Conservation (phyloP, 2,113 vertebrate species). For the Machaerirhynchus nigripectus region DNA sequence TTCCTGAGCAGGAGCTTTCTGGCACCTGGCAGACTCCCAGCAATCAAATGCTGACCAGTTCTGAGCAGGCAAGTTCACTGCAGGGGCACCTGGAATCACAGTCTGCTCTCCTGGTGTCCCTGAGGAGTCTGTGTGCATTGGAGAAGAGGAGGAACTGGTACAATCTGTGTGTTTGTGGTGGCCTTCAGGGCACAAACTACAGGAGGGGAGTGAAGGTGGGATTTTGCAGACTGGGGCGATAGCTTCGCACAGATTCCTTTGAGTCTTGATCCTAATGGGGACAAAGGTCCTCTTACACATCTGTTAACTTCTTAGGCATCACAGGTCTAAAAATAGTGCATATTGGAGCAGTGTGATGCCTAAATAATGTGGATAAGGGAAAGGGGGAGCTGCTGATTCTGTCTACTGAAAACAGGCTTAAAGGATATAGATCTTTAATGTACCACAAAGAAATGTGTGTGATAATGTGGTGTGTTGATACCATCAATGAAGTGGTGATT, state of each 20-base stretch:
- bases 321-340: neutral
- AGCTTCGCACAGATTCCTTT: neutral
- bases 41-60: neutral
- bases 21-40: neutral
- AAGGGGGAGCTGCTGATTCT: neutral
- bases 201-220: neutral
- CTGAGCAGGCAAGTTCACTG: neutral
- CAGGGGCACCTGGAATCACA: neutral
- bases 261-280: neutral
- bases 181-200: neutral
- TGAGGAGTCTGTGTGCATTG: neutral
- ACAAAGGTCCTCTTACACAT: neutral
- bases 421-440: neutral
- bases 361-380: neutral
- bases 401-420: neutral
- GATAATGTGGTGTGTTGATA: neutral
- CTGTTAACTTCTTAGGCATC: neutral
- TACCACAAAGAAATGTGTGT: neutral
- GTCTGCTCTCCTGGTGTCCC: fast-evolving
- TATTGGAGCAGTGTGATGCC: neutral
- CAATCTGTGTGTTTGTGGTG: neutral
- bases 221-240: fast-evolving
- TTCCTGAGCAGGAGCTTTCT: neutral
- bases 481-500: neutral
- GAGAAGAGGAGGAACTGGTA: neutral